Base-by-base conservation (phyloP, 2,888 invertebrate species). In the Drosophila engyochracea region DNA sequence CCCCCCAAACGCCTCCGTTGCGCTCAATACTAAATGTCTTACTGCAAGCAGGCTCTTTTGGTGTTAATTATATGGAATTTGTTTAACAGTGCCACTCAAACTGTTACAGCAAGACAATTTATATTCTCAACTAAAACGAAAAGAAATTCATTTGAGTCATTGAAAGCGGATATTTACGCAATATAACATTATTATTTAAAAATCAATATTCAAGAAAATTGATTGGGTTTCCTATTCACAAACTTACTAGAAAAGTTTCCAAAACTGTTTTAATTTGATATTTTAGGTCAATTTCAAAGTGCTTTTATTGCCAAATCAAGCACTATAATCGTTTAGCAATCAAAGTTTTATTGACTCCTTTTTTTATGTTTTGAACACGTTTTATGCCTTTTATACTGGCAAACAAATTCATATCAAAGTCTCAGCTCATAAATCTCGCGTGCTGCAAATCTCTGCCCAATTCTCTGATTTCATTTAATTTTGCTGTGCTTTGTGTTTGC, bases 371-470 rank as follows among this genome's bases (percentile, higher is more conserved):
- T 70, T 54, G 33, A 41, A 31, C 30, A 37, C 60, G 22, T 67
- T 69, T 62, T 57, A 33, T 35, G 52, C 41, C 25, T 16, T 60
- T 58, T 58, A 33, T 44, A 33, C n/a, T 35, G 37, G 71, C 57
- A 35, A 52, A 28, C 60, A 57, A 75, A 70, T 74, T 70, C 72
- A 61, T 59, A 63, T 86, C 69, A 74, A 83, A 81, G 79, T 83
- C 85, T 68, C 78, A 74, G 81, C 85, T 88, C 83, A 83, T 90
- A 86, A 88, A 88, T 88, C 90, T 86, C 79, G 89, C 85, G 85
- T 86, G 90, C 81, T 67, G 83, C 68, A 78, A 80, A 84, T 89
- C 88, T 82, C 67, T 54, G 44, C 41, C 58, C 51, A 67, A 66
- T 76, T 77, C 73, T 78, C 67, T 77, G 44, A 81, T 76, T 69